A percentile compares a stretch with the other conserved stretches of the same genome.
These are phyloP conservation scores for Helobdella robusta DNA, from an alignment of 2,888 invertebrate species.

Conservation along the genomic window DNA sequence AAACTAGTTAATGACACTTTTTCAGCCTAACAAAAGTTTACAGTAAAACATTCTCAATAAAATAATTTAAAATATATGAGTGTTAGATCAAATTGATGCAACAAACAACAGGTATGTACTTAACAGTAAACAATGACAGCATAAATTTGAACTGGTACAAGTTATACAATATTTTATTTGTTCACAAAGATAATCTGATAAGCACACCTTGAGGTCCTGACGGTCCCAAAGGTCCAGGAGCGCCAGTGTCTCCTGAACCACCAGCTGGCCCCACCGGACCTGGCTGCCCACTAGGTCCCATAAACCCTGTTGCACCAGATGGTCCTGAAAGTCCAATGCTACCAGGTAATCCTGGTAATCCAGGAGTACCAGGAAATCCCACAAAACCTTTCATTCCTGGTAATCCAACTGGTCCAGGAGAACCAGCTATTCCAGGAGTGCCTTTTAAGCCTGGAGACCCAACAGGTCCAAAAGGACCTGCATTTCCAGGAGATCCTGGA, in stretches of 20 bases:
- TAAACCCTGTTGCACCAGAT: constrained; percentile 20
- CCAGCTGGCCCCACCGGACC: constrained; percentile 27
- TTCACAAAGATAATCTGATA: too few species aligned
- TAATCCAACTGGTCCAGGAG: constrained; percentile 22
- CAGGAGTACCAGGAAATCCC: constrained; percentile 25
- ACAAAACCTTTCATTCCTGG: constrained; percentile 12
- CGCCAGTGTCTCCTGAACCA: constrained; percentile 24
- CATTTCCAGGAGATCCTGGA: constrained; percentile 19
- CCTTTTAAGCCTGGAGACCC: constrained; percentile 24
- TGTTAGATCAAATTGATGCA: too few species aligned
- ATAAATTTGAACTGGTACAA: too few species aligned
- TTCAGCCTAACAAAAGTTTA: too few species aligned
- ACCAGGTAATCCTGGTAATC: constrained; percentile 26
- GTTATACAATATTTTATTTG: too few species aligned
- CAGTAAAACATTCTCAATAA: too few species aligned
- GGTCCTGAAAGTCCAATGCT: constrained; percentile 24
- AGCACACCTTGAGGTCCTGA: constrained; percentile 27
- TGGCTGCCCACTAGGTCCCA: too few species aligned
- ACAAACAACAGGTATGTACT: too few species aligned
- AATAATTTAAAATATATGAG: too few species aligned
- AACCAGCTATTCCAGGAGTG: constrained; percentile 17
- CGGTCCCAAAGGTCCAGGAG: constrained; percentile 19
- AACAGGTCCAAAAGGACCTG: constrained; percentile 16
- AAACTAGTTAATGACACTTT: too few species aligned
- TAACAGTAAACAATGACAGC: too few species aligned